phyloP scores from a whole-genome alignment of 1,140 invertebrate genomes.

The Venturia canescens region DNA sequence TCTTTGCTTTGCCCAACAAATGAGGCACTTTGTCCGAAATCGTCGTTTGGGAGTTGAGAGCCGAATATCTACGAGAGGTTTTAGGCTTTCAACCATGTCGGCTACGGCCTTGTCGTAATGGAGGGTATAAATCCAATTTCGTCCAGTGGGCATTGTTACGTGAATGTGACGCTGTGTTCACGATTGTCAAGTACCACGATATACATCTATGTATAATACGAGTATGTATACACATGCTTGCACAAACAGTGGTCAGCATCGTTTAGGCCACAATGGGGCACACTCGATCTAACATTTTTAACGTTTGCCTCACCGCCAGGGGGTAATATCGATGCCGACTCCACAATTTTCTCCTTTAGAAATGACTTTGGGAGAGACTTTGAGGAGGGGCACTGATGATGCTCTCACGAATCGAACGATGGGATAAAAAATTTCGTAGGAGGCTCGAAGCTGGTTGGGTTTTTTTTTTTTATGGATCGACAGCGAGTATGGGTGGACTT shows the following conservation, averaged over 20 bases:
- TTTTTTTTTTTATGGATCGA: too few relatives aligned
- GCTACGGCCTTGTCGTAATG: background rate
- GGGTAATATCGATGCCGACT: conserved; percentile 27
- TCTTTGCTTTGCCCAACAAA: conserved; percentile 5
- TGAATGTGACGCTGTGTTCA: conserved; percentile 16
- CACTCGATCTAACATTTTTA: conserved; percentile 22
- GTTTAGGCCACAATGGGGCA: background rate
- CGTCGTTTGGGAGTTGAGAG: conserved; percentile 22
- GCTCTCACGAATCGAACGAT: too few relatives aligned
- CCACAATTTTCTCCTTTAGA: conserved; percentile 8
- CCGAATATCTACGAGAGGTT: conserved; percentile 14
- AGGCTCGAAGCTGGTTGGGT: too few relatives aligned
- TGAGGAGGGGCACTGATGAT: background rate
- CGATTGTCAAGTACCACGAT: conserved; percentile 8
- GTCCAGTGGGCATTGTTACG: conserved; percentile 13
- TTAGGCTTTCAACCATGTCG: conserved; percentile 10
- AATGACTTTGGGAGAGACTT: background rate
- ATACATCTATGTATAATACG: background rate
- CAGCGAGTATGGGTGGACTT: too few relatives aligned
- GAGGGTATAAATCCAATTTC: conserved; percentile 37
- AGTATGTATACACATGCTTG: too few relatives aligned
- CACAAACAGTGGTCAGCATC: conserved; percentile 12
- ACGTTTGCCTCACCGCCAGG: background rate
- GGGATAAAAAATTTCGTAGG: too few relatives aligned
- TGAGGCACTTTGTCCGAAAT: conserved; percentile 17